Evolutionary conservation across 2,888 invertebrate genomes (phyloP).

Genomic region (Druceiella hillmani): DNA sequence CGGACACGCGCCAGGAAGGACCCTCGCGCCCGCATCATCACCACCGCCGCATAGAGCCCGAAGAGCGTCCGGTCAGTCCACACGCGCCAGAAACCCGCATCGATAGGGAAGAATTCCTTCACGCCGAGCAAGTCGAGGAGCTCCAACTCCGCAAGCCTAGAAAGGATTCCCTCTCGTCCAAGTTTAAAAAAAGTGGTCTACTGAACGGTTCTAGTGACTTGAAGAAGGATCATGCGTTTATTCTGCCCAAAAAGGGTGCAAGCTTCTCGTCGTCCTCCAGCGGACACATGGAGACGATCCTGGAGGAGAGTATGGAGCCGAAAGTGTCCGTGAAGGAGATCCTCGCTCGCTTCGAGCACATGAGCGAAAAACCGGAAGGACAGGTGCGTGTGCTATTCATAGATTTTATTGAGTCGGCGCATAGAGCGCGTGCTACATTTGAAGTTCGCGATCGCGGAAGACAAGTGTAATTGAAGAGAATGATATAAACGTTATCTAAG

Average conservation of each 20-base stretch:
- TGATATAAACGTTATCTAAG: too few relatives aligned
- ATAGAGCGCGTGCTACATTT: constrained; percentile 11
- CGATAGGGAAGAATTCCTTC: constrained; percentile 35
- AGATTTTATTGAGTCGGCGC: constrained; percentile 10
- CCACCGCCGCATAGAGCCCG: constrained; percentile 33
- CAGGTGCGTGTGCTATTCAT: constrained; percentile 12
- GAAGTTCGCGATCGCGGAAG: constrained; percentile 19
- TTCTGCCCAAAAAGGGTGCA: constrained; percentile 43
- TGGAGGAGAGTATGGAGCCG: constrained; percentile 71
- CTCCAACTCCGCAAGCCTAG: constrained; percentile 20
- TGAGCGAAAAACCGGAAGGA: constrained; percentile 46
- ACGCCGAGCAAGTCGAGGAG: constrained; percentile 24
- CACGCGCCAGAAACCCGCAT: background rate
- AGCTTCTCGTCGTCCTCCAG: constrained; percentile 53
- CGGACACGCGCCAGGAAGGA: constrained; percentile 52
- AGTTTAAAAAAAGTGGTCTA: too few relatives aligned
- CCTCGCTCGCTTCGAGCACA: constrained; percentile 72
- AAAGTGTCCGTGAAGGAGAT: constrained; percentile 81
- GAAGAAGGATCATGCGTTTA: constrained; percentile 23
- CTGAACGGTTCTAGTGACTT: constrained; percentile 23
- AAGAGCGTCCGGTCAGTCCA: too few relatives aligned
- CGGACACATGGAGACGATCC: constrained; percentile 75
- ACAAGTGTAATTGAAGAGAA: constrained; percentile 13
- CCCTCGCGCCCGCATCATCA: constrained; percentile 2
- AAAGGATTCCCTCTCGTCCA: constrained; percentile 30